Conservation (phyloP, 53 echinoderm and acorn worm genomes). For the Zoroaster sp. region DNA sequence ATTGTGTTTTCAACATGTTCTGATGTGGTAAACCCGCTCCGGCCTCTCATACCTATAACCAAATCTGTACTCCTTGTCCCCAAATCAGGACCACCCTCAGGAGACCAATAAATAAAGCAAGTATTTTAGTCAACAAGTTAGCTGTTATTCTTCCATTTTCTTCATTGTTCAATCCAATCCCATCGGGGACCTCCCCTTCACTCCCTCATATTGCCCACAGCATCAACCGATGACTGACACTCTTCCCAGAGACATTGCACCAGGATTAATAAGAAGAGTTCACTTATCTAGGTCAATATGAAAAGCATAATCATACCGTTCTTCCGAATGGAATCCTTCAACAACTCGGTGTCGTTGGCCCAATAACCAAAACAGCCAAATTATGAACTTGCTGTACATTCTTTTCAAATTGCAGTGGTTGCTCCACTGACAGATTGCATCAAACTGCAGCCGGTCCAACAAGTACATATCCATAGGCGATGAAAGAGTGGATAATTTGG, state of each 20-base stretch:
- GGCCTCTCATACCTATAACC: no score
- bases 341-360: slow-evolving; percentile 9
- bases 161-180: slow-evolving; percentile 25
- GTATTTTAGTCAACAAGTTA: slow-evolving; percentile 18
- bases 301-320: not conserved
- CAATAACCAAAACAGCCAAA: not conserved
- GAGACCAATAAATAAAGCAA: not conserved
- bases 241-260: not conserved
- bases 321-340: slow-evolving; percentile 19
- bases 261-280: not conserved
- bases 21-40: no score
- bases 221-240: slow-evolving; percentile 18
- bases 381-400: slow-evolving; percentile 27
- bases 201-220: not conserved
- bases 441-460: not conserved
- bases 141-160: slow-evolving; percentile 21
- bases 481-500: slow-evolving; percentile 7
- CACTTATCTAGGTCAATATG: slow-evolving; percentile 45
- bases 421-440: slow-evolving; percentile 29
- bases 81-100: not conserved
- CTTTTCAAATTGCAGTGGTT: slow-evolving; percentile 25
- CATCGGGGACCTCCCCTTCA: slow-evolving; percentile 5
- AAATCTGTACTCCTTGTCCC: not conserved
- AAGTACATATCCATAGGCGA: not conserved
- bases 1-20: no score